Conservation (phyloP, 1,140 invertebrate genomes). For the Drosophila nasuta region DNA sequence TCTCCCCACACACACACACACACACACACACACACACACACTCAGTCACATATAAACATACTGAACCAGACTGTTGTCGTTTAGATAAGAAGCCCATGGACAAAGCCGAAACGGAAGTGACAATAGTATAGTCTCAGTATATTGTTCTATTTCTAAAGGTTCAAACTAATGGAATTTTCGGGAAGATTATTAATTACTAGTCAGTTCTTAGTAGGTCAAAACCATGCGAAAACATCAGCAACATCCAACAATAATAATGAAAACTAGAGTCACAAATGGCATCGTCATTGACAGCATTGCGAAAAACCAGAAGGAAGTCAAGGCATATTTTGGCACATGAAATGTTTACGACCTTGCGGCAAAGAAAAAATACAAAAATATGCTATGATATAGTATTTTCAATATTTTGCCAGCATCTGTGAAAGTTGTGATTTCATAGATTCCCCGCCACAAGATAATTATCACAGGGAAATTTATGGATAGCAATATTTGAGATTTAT, state of each 20-base stretch:
- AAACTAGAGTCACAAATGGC: slow-evolving; percentile 39
- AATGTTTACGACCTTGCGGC: slow-evolving; percentile 63
- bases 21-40: slow-evolving; percentile 1
- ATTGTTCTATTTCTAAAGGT: slow-evolving; percentile 9
- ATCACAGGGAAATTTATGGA: slow-evolving; percentile 6
- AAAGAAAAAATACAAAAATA: slow-evolving; percentile 39
- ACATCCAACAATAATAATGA: neutral
- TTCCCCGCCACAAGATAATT: neutral
- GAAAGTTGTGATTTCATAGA: slow-evolving; percentile 5
- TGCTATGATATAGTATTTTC: slow-evolving; percentile 29
- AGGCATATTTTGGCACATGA: slow-evolving; percentile 59
- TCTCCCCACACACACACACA: slow-evolving; percentile 3
- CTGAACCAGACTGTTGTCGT: neutral
- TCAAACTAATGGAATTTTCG: slow-evolving; percentile 31
- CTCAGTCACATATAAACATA: neutral
- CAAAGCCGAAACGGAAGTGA: slow-evolving; percentile 63
- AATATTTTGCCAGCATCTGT: slow-evolving; percentile 43
- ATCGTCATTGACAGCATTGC: slow-evolving; percentile 30
- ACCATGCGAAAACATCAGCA: slow-evolving; percentile 42
- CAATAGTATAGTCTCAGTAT: slow-evolving; percentile 17
- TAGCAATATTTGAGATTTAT: slow-evolving; percentile 3
- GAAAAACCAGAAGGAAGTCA: slow-evolving; percentile 35
- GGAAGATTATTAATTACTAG: slow-evolving; percentile 30
- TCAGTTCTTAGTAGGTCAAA: slow-evolving; percentile 63
- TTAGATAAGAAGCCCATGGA: slow-evolving; percentile 12